Conservation (phyloP, 2,797 vertebrate genomes). For the Darevskia mixta region DNA sequence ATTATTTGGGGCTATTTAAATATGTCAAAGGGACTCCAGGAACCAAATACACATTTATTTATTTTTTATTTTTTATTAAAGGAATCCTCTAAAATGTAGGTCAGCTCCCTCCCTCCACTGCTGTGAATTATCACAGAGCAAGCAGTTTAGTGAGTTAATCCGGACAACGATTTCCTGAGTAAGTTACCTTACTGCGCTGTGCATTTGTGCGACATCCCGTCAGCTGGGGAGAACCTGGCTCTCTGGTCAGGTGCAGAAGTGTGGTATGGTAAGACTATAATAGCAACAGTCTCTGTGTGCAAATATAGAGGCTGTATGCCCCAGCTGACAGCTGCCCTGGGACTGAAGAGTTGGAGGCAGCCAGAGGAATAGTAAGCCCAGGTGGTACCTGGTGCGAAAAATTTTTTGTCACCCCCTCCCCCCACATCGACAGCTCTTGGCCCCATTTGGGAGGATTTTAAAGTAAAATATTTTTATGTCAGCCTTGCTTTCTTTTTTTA, state of each 20-base stretch:
- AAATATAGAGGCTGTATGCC: not conserved
- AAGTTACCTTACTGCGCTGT: not conserved
- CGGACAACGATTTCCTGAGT: not conserved
- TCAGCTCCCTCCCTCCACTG: not conserved
- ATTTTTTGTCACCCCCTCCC: too few species aligned
- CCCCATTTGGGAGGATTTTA: too few species aligned
- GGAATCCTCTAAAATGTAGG: not conserved
- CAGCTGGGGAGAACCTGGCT: not conserved
- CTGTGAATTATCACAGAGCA: not conserved
- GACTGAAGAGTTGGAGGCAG: too few species aligned
- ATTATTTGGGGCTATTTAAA: constrained; percentile 31
- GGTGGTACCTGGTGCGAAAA: too few species aligned
- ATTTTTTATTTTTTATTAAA: not conserved
- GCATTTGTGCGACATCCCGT: not conserved
- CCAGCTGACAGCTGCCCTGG: not conserved
- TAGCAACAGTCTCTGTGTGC: not conserved
- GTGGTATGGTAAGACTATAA: not conserved
- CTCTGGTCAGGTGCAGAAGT: not conserved
- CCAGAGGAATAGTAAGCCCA: too few species aligned
- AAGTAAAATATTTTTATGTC: too few species aligned
- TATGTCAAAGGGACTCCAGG: not conserved
- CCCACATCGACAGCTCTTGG: too few species aligned
- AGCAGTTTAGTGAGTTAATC: not conserved
- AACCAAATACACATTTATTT: not conserved
- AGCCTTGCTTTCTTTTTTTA: too few species aligned